Percentiles rank a stretch among this genome's conserved stretches.
Evolutionary conservation across 2,888 invertebrate genomes (phyloP).

Genomic region (Nymphalis urticae): DNA sequence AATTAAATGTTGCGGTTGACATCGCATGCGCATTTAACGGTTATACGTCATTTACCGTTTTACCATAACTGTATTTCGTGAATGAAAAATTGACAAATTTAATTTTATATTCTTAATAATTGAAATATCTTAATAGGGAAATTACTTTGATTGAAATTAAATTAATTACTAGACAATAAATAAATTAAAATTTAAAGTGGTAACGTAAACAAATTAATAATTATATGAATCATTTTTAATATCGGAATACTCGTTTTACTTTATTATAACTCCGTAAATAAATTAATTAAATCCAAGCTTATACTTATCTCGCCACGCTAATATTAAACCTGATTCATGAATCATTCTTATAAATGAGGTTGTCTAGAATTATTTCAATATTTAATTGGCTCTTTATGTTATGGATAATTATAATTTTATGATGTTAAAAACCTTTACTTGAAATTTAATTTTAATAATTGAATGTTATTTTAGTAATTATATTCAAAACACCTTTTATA

Average conservation of each 20-base stretch:
- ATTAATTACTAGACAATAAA: too few species aligned
- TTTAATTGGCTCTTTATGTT: constrained; percentile 2
- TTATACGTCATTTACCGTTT: constrained; percentile 58
- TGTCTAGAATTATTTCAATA: constrained; percentile 8
- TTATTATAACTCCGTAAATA: constrained; percentile 2
- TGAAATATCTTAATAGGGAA: too few species aligned
- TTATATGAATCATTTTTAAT: too few species aligned
- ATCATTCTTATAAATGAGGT: constrained; percentile 9
- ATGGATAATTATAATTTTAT: constrained; percentile 1
- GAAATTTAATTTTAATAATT: background rate
- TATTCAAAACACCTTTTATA: too few species aligned
- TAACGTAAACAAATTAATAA: too few species aligned
- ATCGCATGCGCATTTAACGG: constrained; percentile 67
- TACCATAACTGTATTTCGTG: constrained; percentile 56
- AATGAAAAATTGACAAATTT: constrained; percentile 34
- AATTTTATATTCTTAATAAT: constrained; percentile 13
- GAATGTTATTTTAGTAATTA: background rate
- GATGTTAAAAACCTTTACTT: background rate
- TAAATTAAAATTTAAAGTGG: too few species aligned
- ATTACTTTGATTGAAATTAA: too few species aligned
- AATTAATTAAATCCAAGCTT: constrained; percentile 4
- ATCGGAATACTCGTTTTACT: background rate
- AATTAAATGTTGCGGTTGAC: constrained; percentile 65
- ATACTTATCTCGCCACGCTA: constrained; percentile 6
- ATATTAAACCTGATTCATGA: constrained; percentile 12